Evolutionary conservation across 2,888 invertebrate species (phyloP).

Genomic region (Graphium colonna): DNA sequence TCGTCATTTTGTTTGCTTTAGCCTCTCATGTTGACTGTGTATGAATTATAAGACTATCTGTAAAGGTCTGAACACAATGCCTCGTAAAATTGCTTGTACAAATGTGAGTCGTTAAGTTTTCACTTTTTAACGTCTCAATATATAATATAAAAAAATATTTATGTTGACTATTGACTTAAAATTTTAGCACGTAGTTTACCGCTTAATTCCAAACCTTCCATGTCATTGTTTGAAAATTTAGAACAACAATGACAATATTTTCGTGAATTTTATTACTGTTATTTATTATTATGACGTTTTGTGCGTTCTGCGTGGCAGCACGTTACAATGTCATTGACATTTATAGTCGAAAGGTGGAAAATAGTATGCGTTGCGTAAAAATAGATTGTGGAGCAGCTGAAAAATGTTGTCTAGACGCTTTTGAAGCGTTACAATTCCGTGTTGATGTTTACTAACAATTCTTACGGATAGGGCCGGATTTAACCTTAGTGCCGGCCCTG

Average conservation of each 20-base stretch:
- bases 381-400: constrained; percentile 3
- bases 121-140: neutral
- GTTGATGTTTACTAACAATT: constrained; percentile 20
- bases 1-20: constrained; percentile 15
- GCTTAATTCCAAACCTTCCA: too few relatives aligned
- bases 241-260: too few relatives aligned
- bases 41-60: constrained; percentile 1
- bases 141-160: neutral
- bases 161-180: too few relatives aligned
- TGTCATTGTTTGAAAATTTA: too few relatives aligned
- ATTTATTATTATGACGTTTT: neutral
- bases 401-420: constrained; percentile 19
- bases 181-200: too few relatives aligned
- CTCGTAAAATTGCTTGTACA: neutral
- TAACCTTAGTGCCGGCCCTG: too few relatives aligned
- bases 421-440: constrained; percentile 13
- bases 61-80: neutral
- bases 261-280: too few relatives aligned
- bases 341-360: neutral
- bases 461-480: too few relatives aligned
- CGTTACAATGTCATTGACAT: neutral
- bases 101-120: neutral
- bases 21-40: constrained; percentile 11
- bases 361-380: neutral
- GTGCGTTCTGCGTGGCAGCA: too few relatives aligned